Conservation (phyloP, 2,888 invertebrate genomes). For the Polyommatus iphigenia region DNA sequence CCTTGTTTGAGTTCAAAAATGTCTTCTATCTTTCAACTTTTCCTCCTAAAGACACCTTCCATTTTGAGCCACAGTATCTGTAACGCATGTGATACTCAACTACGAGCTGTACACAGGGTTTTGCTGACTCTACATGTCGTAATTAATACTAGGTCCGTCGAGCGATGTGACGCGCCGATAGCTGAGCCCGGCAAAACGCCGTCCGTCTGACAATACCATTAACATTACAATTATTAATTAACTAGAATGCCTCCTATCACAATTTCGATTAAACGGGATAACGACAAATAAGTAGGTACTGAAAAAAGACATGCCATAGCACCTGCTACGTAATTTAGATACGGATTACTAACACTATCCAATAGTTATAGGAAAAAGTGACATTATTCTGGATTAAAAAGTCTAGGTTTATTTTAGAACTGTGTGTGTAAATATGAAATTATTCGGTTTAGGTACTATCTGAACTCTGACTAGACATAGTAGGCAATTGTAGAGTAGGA, state of each 20-base stretch:
- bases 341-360: background rate
- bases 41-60: too few relatives aligned
- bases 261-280: constrained; percentile 10
- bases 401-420: background rate
- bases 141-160: constrained; percentile 53
- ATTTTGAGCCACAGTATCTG: too few relatives aligned
- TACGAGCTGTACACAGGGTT: constrained; percentile 16
- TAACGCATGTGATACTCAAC: too few relatives aligned
- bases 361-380: background rate
- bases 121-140: constrained; percentile 44
- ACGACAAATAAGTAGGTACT: background rate
- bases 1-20: too few relatives aligned
- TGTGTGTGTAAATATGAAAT: background rate
- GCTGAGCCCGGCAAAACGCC: constrained; percentile 60
- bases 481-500: too few relatives aligned
- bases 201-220: constrained; percentile 74
- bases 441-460: background rate
- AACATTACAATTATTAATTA: constrained; percentile 74
- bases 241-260: constrained; percentile 46
- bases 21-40: too few relatives aligned
- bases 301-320: background rate
- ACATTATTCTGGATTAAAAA: background rate
- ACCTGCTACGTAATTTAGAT: background rate
- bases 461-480: too few relatives aligned
- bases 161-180: constrained; percentile 71